Evolutionary conservation across 2,888 invertebrate species (phyloP).

Genomic region (Trimorus sp.): DNA sequence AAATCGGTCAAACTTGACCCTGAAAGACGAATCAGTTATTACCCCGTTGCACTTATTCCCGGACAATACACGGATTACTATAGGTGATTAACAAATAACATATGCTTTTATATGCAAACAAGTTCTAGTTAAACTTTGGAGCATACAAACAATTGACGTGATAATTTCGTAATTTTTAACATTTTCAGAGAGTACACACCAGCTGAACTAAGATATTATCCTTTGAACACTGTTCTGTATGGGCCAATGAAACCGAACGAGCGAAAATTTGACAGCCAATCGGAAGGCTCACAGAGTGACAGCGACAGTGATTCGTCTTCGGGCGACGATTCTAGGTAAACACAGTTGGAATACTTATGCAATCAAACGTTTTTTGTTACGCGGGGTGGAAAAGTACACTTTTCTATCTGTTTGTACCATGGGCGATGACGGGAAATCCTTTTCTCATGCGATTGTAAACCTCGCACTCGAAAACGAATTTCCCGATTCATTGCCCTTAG

Average conservation of each 20-base stretch:
- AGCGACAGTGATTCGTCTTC: conserved; percentile 81
- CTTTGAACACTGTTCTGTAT: conserved; percentile 93
- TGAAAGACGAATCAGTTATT: conserved; percentile 85
- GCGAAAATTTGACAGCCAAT: conserved; percentile 82
- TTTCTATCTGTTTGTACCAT: no score
- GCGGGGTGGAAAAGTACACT: no score
- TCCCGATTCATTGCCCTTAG: no score
- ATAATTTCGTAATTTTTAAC: no score
- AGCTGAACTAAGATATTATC: conserved; percentile 92
- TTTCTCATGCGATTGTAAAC: no score
- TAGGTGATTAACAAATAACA: no score
- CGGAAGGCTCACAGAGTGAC: conserved; percentile 83
- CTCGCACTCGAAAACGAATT: no score
- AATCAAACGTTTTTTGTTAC: no score
- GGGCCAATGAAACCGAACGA: conserved; percentile 83
- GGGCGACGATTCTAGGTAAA: conserved; percentile 81
- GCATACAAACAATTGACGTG: no score
- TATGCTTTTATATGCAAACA: no score
- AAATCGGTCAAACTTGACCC: conserved; percentile 82
- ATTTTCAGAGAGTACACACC: conserved; percentile 85
- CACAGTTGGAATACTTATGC: conserved; percentile 5
- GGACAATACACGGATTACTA: conserved; percentile 98
- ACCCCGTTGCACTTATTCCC: conserved; percentile 96
- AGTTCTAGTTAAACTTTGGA: no score
- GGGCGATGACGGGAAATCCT: no score